Evolutionary conservation across 2,797 vertebrate genomes (phyloP).

Genomic region (Aphelocoma californica): DNA sequence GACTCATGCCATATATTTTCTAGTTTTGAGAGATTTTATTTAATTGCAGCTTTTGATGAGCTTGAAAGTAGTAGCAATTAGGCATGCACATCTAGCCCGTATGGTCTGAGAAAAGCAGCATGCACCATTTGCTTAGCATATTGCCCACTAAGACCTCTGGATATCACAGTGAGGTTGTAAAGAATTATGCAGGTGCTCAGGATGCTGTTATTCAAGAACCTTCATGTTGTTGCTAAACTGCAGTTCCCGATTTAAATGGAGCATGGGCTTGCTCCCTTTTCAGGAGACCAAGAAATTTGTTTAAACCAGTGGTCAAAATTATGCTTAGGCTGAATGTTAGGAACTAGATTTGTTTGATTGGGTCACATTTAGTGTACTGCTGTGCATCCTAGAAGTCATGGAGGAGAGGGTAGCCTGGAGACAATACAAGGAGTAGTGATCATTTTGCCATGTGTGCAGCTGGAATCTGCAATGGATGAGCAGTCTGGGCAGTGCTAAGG

Average conservation of each 20-base stretch:
- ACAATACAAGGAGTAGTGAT: not conserved
- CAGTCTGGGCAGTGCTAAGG: not conserved
- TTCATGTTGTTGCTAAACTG: not conserved
- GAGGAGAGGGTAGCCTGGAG: not conserved
- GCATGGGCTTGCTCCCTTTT: not conserved
- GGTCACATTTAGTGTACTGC: not conserved
- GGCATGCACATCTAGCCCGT: not conserved
- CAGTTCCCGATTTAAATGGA: not conserved
- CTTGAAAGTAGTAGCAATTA: not conserved
- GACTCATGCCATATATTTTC: slow-evolving; percentile 27
- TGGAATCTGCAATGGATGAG: not conserved
- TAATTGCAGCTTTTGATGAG: not conserved
- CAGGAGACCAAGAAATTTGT: not conserved
- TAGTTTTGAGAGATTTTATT: not conserved
- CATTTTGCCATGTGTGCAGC: not conserved
- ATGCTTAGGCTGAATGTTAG: not conserved
- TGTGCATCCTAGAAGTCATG: not conserved
- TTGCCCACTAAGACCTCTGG: not conserved
- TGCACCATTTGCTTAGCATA: not conserved
- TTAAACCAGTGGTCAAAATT: not conserved
- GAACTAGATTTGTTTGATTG: not conserved
- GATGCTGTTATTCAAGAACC: not conserved
- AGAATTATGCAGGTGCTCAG: not conserved
- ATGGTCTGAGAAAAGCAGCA: not conserved
- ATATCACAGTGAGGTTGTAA: not conserved